phyloP scores from a whole-genome alignment of 30 jellyfish, hydroid and myxozoan species.

The Hydractinia echinata region DNA sequence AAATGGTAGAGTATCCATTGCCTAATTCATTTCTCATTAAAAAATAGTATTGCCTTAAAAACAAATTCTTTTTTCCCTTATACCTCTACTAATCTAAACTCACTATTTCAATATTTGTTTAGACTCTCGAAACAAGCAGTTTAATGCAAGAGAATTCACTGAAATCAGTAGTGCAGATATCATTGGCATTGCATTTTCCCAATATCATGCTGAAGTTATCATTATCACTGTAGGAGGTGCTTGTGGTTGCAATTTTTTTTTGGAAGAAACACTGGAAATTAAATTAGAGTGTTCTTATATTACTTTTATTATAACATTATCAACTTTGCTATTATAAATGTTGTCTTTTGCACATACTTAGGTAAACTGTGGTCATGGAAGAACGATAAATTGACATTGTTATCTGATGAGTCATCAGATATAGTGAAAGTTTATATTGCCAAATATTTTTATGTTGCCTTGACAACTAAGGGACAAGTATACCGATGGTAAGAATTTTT shows the following conservation, averaged over 20 bases:
- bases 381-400: slow-evolving; percentile 25
- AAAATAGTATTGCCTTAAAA: background rate
- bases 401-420: slow-evolving; percentile 11
- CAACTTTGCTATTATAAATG: background rate
- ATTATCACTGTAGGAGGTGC: slow-evolving; percentile 38
- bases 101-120: background rate
- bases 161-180: slow-evolving; percentile 40
- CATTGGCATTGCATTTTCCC: slow-evolving; percentile 63
- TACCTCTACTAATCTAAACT: too few species aligned
- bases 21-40: too few species aligned
- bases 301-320: too few species aligned
- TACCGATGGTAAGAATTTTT: slow-evolving; percentile 68
- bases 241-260: too few species aligned
- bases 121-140: slow-evolving; percentile 45
- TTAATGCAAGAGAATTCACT: slow-evolving; percentile 45
- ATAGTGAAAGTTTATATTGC: slow-evolving; percentile 35
- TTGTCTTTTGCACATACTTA: background rate
- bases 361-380: slow-evolving; percentile 93
- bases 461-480: slow-evolving; percentile 62
- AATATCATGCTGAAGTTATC: slow-evolving; percentile 35
- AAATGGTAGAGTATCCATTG: too few species aligned
- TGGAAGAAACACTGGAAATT: too few species aligned
- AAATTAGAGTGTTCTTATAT: too few species aligned
- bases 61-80: background rate
- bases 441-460: slow-evolving; percentile 62